Evolutionary conservation across 1,140 invertebrate species (phyloP), one percentile per base, ranked within the genome.

Genomic region (Matsumurasca onukii): DNA sequence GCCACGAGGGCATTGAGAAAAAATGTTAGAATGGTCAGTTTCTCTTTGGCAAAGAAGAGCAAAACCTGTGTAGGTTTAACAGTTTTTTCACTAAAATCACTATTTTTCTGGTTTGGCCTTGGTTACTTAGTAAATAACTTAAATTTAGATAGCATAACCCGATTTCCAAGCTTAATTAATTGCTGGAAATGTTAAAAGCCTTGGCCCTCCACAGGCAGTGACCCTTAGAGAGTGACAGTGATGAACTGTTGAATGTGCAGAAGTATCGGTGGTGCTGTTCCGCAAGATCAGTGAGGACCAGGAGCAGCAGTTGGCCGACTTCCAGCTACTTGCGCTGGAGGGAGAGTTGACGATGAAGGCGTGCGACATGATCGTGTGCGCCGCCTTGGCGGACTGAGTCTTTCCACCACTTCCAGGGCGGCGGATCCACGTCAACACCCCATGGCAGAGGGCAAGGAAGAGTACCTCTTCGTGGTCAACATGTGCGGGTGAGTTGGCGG

Each of bases 381-480:
- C 90, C 85, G 87, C 73, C 80, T 97, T 22, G 92, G 91, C 0
- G 86, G 87, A 1, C 82, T 93, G 17, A 82, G 82, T 69, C 77
- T 93, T 20, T 82, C 89, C 51, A 86, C 86, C 69, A 82, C 86
- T 29, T 73, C 78, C 2, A 78, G 80, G 13, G 75, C 79, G 5
- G 77, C 83, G 29, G 78, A 86, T 49, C 82, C 91, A n/a, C 80
- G 86, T 62, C 86, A 85, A 72, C 91, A 90, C 0, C 86, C 90
- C 2, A 83, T 85, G 76, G 74, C 80, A 2, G 82, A 80, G 72
- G 77, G 82, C 73, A 73, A 79, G 68, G 74, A 81, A 1, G 80
- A 82, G 30, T 89, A 89, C 76, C 79, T 95, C 48, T 87, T 95
- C 55, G 82, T 84, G 24, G 81, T 93, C 24, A 80, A 84, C 24